A percentile compares a stretch with the other conserved stretches of the same genome.
phyloP scores from a whole-genome alignment of 2,888 invertebrate genomes.

The Chydorus sphaericus region DNA sequence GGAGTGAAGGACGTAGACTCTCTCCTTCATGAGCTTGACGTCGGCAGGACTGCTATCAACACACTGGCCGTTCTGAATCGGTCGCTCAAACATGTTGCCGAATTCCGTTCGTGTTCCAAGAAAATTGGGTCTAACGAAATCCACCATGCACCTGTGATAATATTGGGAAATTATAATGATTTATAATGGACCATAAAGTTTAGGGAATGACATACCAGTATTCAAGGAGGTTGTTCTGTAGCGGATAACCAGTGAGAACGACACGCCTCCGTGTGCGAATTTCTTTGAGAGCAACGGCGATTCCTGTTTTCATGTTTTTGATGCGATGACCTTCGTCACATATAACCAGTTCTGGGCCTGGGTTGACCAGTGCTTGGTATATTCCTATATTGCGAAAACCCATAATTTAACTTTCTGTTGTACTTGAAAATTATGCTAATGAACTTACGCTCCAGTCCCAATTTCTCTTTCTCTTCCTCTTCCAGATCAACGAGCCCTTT shows the following conservation, averaged over 20 bases:
- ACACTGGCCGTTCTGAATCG: constrained; percentile 96
- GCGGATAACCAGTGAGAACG: constrained; percentile 92
- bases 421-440: not conserved
- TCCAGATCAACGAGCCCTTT: constrained; percentile 25
- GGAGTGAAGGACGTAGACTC: constrained; percentile 91
- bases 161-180: constrained; percentile 33
- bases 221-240: constrained; percentile 91
- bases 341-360: constrained; percentile 85
- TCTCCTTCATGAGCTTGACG: constrained; percentile 79
- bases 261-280: constrained; percentile 86
- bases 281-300: constrained; percentile 85
- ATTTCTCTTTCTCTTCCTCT: constrained; percentile 39
- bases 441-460: constrained; percentile 49
- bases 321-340: constrained; percentile 96
- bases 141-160: constrained; percentile 84
- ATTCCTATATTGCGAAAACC: constrained; percentile 43
- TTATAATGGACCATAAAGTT: not conserved
- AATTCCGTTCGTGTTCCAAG: constrained; percentile 93
- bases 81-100: constrained; percentile 95
- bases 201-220: constrained; percentile 19
- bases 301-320: constrained; percentile 94
- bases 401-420: constrained; percentile 12
- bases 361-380: constrained; percentile 67
- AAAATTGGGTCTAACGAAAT: constrained; percentile 95
- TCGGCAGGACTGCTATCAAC: constrained; percentile 91